phyloP scores from a whole-genome alignment of 2,113 vertebrate species.

The Ifrita kowaldi region DNA sequence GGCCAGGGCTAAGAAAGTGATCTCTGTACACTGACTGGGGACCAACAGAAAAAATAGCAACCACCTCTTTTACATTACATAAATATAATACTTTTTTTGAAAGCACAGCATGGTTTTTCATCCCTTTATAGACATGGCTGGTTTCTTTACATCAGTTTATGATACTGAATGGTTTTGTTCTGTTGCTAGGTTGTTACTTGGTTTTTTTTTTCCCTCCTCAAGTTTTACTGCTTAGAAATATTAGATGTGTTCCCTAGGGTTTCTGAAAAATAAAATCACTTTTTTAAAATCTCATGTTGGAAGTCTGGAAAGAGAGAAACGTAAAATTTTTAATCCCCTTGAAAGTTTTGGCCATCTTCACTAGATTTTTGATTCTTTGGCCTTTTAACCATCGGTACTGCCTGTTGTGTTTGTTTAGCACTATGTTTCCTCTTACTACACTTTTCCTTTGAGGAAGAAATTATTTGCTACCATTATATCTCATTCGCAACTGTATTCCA shows the following conservation, averaged over 20 bases:
- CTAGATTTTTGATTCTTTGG: neutral
- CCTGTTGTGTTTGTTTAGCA: neutral
- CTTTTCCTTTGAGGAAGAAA: neutral
- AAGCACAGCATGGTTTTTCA: neutral
- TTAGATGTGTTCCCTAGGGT: neutral
- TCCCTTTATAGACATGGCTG: neutral
- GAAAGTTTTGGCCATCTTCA: neutral
- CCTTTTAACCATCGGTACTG: neutral
- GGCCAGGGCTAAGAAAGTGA: neutral
- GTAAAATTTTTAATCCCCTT: neutral
- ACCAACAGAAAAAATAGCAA: neutral
- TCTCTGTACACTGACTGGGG: neutral
- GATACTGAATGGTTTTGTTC: neutral
- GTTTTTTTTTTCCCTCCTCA: neutral
- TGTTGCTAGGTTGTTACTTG: neutral
- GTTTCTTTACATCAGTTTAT: neutral
- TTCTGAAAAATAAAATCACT: neutral
- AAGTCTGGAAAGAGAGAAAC: neutral
- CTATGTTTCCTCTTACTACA: neutral
- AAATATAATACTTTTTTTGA: neutral
- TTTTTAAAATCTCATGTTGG: neutral
- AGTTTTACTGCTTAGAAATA: neutral
- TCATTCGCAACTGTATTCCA: fast-evolving
- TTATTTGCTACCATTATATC: neutral
- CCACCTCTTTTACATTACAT: neutral